Conservation (phyloP, 2,888 invertebrate genomes). For the Amorpha juglandis region DNA sequence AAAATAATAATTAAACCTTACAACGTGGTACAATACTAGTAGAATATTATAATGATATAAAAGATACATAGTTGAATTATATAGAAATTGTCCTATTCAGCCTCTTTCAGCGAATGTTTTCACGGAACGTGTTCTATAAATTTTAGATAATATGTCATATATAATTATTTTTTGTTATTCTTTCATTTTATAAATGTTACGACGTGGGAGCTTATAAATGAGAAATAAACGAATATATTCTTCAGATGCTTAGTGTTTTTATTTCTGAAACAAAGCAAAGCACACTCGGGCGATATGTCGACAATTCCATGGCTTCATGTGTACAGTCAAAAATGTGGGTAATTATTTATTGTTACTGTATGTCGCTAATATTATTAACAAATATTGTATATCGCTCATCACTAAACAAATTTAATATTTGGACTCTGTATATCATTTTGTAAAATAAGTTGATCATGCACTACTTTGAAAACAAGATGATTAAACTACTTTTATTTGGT, state of each 20-base stretch:
- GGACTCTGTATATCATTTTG: background rate
- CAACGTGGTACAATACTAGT: slow-evolving; percentile 16
- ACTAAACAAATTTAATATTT: slow-evolving; percentile 2
- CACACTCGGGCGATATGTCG: slow-evolving; percentile 18
- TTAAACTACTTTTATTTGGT: background rate
- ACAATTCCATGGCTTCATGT: slow-evolving; percentile 15
- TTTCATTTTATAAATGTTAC: slow-evolving; percentile 29
- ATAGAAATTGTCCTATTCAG: slow-evolving; percentile 14
- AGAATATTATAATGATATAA: slow-evolving; percentile 8
- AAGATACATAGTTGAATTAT: slow-evolving; percentile 21
- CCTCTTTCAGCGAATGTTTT: slow-evolving; percentile 15
- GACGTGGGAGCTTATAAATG: slow-evolving; percentile 66
- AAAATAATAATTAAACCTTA: background rate
- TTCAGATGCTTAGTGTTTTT: slow-evolving; percentile 76
- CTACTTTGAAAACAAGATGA: background rate
- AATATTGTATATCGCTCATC: slow-evolving; percentile 2
- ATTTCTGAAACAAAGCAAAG: slow-evolving; percentile 46
- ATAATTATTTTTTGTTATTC: slow-evolving; percentile 21
- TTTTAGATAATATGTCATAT: slow-evolving; percentile 26
- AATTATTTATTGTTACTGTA: slow-evolving; percentile 36
- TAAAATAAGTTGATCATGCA: slow-evolving; percentile 1
- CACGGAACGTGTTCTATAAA: slow-evolving; percentile 16
- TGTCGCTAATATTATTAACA: slow-evolving; percentile 33
- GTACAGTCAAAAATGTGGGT: slow-evolving; percentile 31
- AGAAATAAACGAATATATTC: slow-evolving; percentile 78